Evolutionary conservation across 2,797 vertebrate species (phyloP), one percentile per base, ranked within the genome.

Genomic region (Mormyrops boulengeri): DNA sequence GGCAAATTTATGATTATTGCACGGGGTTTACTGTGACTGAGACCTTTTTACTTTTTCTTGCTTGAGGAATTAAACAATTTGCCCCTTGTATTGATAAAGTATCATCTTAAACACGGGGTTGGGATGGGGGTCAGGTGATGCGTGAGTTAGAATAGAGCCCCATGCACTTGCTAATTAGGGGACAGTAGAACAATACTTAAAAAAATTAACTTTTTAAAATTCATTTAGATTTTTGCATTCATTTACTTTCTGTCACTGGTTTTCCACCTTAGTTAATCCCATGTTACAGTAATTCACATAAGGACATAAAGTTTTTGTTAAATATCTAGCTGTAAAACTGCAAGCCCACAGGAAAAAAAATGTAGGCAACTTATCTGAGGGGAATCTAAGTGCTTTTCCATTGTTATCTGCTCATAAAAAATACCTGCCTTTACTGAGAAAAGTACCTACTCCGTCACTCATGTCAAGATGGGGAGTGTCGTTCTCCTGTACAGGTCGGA

Each of bases 401-500:
- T n/a, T 82, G 17, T 82, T 82, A 82, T 82, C 77, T 82, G 38
- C 77, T 82, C 77, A 11, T 82, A 80, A 82, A 82, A 73, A 82
- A 82, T 47, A 44, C 77, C 77, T 82, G 73, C 73, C 41, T 44
- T 3, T 82, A 82, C 77, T 19, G 7, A 80, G 73, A 80, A 82
- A 82, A 47, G 38, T 82, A 82, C 41, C 41, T 82, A n/a, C 17
- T 82, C 41, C 1, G 30, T 80, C 73, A 19, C 4, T 80, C 38
- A 0, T n/a, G 38, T 41, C 0, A 19, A 47, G 41, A 82, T 19
- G 6, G 77, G 77, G 77, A 82, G 77, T 82, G 77, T 44, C 77
- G 0, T 9, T 82, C 41, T 47, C 41, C 17, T 0, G 19, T 82
- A 82, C 77, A 44, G 77, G 77, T 82, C n/a, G 41, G 19, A 47